Conservation (phyloP, 2,113 vertebrate genomes). For the Spea multiplicata region DNA sequence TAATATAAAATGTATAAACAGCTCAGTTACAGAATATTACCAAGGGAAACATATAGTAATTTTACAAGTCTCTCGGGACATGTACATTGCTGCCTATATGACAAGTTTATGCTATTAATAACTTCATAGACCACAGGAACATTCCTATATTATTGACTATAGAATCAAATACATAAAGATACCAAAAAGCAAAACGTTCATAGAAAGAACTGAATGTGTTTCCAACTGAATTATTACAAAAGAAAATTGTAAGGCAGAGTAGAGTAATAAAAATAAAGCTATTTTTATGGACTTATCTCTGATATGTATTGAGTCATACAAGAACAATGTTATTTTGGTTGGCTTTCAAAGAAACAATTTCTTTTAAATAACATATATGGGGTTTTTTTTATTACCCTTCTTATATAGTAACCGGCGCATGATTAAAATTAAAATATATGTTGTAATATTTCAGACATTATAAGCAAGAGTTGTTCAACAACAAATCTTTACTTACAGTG, state of each 20-base stretch:
- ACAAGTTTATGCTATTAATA: slow-evolving; percentile 6
- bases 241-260: neutral
- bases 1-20: too few species aligned
- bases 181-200: neutral
- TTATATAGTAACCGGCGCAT: too few species aligned
- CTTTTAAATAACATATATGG: neutral
- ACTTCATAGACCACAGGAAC: neutral
- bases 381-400: neutral
- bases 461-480: too few species aligned
- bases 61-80: neutral
- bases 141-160: neutral
- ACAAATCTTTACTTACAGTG: too few species aligned
- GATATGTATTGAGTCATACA: neutral
- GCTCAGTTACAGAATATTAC: too few species aligned
- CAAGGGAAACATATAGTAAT: too few species aligned
- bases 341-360: neutral
- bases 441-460: too few species aligned
- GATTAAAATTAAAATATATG: too few species aligned
- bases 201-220: neutral
- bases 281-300: neutral
- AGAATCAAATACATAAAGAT: neutral
- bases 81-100: neutral
- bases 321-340: neutral
- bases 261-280: neutral
- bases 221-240: neutral